Evolutionary conservation across 2,888 invertebrate species (phyloP).

Genomic region (Scaeva pyrastri): DNA sequence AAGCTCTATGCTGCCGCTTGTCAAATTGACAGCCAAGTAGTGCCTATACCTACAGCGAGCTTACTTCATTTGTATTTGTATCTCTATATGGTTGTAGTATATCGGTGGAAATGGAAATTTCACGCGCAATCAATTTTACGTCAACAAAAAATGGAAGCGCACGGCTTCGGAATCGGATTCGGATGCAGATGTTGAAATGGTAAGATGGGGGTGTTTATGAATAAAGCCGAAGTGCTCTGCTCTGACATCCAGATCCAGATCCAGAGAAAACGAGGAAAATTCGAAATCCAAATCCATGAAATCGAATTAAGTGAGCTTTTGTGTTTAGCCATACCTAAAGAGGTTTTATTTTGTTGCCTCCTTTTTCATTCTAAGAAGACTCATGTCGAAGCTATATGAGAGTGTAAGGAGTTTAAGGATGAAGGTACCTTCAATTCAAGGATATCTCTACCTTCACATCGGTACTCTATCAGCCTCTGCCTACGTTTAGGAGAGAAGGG

Average conservation of each 20-base stretch:
- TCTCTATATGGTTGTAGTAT: neutral
- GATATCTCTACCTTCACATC: neutral
- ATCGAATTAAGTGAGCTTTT: conserved; percentile 73
- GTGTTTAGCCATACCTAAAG: conserved; percentile 70
- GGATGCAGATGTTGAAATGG: neutral
- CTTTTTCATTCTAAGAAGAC: neutral
- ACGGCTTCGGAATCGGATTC: neutral
- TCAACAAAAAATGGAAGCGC: conserved; percentile 12
- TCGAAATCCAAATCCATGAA: conserved; percentile 66
- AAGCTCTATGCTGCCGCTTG: conserved; percentile 64
- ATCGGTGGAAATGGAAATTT: conserved; percentile 44
- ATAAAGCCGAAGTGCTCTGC: neutral
- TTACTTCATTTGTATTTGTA: conserved; percentile 27
- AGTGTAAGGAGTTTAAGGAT: conserved; percentile 7
- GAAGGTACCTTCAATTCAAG: neutral
- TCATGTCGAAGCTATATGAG: conserved; percentile 1
- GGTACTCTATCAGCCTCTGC: too few relatives aligned
- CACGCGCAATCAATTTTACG: conserved; percentile 71
- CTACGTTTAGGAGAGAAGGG: conserved; percentile 2
- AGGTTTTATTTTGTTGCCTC: conserved; percentile 46
- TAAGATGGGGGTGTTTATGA: conserved; percentile 17
- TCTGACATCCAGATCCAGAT: too few relatives aligned
- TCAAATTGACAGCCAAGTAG: conserved; percentile 66
- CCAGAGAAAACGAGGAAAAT: conserved; percentile 27
- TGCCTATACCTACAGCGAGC: neutral